Evolutionary conservation across 2,113 vertebrate genomes (phyloP), one percentile per base, ranked within the genome.

Genomic region (Thunnus thynnus): DNA sequence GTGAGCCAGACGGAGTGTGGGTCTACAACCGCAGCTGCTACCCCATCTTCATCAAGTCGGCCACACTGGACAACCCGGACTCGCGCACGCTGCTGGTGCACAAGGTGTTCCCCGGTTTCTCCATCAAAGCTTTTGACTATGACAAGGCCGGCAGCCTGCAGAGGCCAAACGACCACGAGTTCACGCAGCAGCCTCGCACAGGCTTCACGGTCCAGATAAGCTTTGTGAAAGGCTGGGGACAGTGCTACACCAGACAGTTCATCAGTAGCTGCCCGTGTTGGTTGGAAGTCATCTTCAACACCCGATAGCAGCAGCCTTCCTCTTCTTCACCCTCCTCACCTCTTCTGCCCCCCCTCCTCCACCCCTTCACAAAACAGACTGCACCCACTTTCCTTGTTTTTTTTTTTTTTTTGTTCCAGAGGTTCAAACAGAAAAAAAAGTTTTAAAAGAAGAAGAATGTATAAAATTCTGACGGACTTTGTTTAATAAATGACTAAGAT

Each of bases 1-100:
- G 96, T 84, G 98, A 99, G 91, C 94, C 95, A 69, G 98, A 99
- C 41, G 98, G 98, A 16, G 97, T 99, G 91, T 99, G 98, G 98
- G 96, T 99, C 85, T 99, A 99, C 93, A 99, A 99, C 95, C 97
- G 98, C 92, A 99, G 98, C 96, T 97, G 96, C 91, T 99, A 99
- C 93, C 98, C 98, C 83, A 97, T 99, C 94, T 99, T 99, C 95
- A 97, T 99, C 93, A 99, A 99, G 96, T 99, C 98, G 61, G 97
- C 98, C 96, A 99, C 98, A 97, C 97, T 99, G 98, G 98, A 99
- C 96, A 99, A 99, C 95, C 98, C 98, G 27, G 97, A 99, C 93
- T 99, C 98, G 88, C 97, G 98, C 93, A 97, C 96, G 86, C 96
- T 99, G 91, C 91, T 99, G 93, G 98, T 99, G 78, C 98, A 99